Evolutionary conservation across 2,113 vertebrate species (phyloP).

Genomic region (Lichenostomus cassidix): DNA sequence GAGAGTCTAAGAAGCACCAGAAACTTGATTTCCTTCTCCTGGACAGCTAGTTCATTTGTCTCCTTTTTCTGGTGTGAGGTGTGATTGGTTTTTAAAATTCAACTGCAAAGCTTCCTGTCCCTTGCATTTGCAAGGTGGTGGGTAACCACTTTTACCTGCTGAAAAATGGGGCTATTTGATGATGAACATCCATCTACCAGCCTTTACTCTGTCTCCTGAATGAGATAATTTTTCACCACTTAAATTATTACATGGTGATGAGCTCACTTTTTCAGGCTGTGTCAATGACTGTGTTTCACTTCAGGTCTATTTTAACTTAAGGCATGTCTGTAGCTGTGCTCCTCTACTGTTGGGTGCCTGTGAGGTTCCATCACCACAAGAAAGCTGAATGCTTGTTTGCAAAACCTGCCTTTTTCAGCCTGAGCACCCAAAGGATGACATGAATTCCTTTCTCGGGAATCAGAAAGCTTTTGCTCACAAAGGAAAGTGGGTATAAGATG

Average conservation of each 20-base stretch:
- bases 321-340: background rate
- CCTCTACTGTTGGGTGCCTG: background rate
- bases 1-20: background rate
- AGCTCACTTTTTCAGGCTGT: background rate
- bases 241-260: accelerated
- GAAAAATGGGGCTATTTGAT: background rate
- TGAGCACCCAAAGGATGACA: background rate
- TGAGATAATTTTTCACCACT: background rate
- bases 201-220: background rate
- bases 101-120: background rate
- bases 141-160: background rate
- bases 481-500: background rate
- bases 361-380: background rate
- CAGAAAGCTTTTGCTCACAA: background rate
- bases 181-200: background rate
- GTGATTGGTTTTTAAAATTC: background rate
- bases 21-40: background rate
- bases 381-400: background rate
- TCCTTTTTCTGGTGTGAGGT: background rate
- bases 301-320: background rate
- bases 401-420: background rate
- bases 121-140: background rate
- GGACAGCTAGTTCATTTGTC: background rate
- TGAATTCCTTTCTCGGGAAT: background rate
- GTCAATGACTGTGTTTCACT: background rate